Evolutionary conservation across 1,140 invertebrate species (phyloP).

Genomic region (Penaeus japonicus): DNA sequence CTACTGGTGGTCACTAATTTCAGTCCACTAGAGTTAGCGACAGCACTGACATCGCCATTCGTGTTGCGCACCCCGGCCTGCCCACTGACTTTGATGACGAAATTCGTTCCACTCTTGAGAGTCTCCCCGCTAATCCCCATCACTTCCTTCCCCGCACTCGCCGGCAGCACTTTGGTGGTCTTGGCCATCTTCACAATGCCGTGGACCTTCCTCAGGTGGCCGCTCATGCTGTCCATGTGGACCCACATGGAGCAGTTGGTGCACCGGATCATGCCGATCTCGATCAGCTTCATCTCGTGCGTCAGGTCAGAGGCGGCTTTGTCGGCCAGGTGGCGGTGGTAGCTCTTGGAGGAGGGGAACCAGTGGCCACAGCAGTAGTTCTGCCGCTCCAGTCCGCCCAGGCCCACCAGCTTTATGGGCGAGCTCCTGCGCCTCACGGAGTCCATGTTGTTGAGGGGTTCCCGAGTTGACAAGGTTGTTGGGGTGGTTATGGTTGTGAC

Average conservation of each 20-base stretch:
- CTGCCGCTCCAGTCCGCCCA: neutral
- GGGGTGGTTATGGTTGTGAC: neutral
- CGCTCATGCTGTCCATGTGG: slow-evolving; percentile 17
- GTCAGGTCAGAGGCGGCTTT: slow-evolving; percentile 15
- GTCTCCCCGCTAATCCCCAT: neutral
- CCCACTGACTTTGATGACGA: slow-evolving; percentile 45
- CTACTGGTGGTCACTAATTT: slow-evolving; percentile 25
- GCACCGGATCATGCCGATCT: slow-evolving; percentile 39
- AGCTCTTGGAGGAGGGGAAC: slow-evolving; percentile 36
- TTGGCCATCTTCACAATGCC: slow-evolving; percentile 37
- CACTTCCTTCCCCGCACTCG: neutral
- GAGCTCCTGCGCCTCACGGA: neutral
- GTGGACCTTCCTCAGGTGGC: slow-evolving; percentile 35
- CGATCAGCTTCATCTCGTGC: slow-evolving; percentile 41
- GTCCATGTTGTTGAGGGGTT: neutral
- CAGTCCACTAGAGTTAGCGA: neutral
- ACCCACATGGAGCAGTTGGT: slow-evolving; percentile 33
- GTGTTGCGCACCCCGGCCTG: neutral
- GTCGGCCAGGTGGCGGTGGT: slow-evolving; percentile 34
- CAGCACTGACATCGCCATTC: neutral
- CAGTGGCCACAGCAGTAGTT: slow-evolving; percentile 29
- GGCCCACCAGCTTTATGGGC: neutral
- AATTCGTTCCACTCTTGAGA: neutral
- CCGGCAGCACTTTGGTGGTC: neutral
- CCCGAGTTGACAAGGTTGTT: neutral